These are phyloP conservation scores for Brachystomella parvula DNA, from an alignment of 1,140 invertebrate genomes.

Conservation along the genomic window DNA sequence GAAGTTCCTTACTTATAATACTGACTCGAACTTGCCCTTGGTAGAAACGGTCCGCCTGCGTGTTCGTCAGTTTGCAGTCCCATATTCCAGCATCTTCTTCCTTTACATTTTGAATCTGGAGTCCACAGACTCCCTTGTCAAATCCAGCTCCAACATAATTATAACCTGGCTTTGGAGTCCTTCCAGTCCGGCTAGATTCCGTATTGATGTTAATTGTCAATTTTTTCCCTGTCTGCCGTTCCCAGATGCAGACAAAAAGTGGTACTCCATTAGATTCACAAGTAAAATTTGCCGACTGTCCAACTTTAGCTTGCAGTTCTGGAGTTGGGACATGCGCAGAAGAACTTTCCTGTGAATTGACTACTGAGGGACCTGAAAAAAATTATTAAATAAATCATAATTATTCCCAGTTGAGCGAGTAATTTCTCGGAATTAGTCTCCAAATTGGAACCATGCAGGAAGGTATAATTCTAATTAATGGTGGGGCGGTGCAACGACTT, in stretches of 20 bases:
- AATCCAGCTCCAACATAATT: constrained; percentile 29
- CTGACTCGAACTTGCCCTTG: constrained; percentile 23
- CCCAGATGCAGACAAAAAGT: constrained; percentile 28
- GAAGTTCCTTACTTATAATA: constrained; percentile 30
- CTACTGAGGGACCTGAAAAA: neutral
- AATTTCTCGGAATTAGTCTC: neutral
- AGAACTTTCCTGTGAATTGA: constrained; percentile 5
- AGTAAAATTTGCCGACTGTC: constrained; percentile 27
- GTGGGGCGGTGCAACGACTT: neutral
- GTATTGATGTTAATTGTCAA: constrained; percentile 9
- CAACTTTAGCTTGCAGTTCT: constrained; percentile 19
- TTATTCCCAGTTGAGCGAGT: neutral
- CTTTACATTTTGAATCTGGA: constrained; percentile 20
- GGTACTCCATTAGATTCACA: constrained; percentile 28
- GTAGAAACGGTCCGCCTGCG: constrained; percentile 4
- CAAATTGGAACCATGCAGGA: neutral
- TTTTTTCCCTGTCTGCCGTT: constrained; percentile 6
- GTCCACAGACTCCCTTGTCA: constrained; percentile 28
- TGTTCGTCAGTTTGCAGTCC: constrained; percentile 31
- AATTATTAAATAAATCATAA: neutral
- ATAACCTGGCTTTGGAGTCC: constrained; percentile 17
- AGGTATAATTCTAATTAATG: neutral
- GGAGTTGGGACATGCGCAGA: constrained; percentile 22
- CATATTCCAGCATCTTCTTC: constrained; percentile 29
- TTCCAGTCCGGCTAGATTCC: neutral